Base-by-base conservation (phyloP, 2,113 vertebrate genomes). In the Fulica atra region DNA sequence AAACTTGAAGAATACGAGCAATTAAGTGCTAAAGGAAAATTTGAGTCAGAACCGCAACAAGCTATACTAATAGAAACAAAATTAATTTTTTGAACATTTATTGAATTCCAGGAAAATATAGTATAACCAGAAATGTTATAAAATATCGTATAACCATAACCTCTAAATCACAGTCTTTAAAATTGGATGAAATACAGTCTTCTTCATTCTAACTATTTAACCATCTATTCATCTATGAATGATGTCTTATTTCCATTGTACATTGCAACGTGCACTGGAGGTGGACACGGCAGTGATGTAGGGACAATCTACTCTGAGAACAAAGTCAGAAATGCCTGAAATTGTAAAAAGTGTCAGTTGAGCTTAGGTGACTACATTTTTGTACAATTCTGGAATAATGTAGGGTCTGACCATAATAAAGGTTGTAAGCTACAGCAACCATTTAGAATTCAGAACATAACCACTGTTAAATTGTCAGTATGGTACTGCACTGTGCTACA, bases 401-500 rank as follows among this genome's bases (percentile, higher is more conserved):
- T 86, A 78, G 16, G 7, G 6, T 33, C 2, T 10, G 56, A 60
- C 20, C 17, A 33, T 44, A n/a, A 38, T 53, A 68, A 66, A 79
- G 8, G 6, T 26, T 15, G 36, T 53, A 16, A 89, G 59, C 33
- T 1, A 0, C 60, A 40, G 33, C 0, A 3, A 31, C 21, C 2
- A 5, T 35, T 11, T 77, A 36, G 38, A 84, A 38, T 77, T 70
- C 38, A 65, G 35, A 31, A 53, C n/a, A 87, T 86, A 89, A 10
- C 2, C 2, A 4, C 4, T 8, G 44, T 23, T 86, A 51, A 81
- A 81, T 74, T 74, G 42, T 68, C 33, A 56, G 21, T 29, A 15
- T 72, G 48, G n/a, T 38, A 51, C 63, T 90, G 57, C 24, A 40
- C 66, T 33, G 25, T 88, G 72, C 48, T 91, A 86, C 3, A 4